Evolutionary conservation across 1,140 invertebrate species (phyloP).

Genomic region (Aphelinus certus): DNA sequence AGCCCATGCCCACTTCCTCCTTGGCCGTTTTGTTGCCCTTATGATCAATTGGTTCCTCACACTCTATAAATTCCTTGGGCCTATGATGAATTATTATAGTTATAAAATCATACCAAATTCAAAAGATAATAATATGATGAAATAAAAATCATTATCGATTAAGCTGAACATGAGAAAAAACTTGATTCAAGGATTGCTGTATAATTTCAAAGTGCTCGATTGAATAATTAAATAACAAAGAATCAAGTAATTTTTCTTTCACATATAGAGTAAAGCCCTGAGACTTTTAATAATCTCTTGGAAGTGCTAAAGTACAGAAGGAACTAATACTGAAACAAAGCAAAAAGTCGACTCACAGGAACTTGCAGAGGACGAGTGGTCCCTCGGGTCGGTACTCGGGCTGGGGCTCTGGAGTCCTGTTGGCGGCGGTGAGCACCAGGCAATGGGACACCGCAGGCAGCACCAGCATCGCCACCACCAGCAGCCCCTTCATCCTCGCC

Average conservation of each 20-base stretch:
- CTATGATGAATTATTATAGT: slow-evolving; percentile 66
- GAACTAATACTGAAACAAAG: background rate
- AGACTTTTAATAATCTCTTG: too few relatives aligned
- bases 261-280: too few relatives aligned
- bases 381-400: slow-evolving; percentile 59
- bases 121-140: background rate
- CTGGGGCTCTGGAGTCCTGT: slow-evolving; percentile 52
- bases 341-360: slow-evolving; percentile 55
- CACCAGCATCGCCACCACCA: background rate
- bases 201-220: too few relatives aligned
- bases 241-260: too few relatives aligned
- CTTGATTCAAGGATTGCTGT: too few relatives aligned
- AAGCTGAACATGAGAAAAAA: too few relatives aligned
- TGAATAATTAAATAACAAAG: too few relatives aligned
- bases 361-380: slow-evolving; percentile 60
- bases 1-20: slow-evolving; percentile 85
- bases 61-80: slow-evolving; percentile 90
- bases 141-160: background rate
- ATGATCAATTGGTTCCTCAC: slow-evolving; percentile 89
- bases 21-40: slow-evolving; percentile 89
- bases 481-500: slow-evolving; percentile 2
- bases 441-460: slow-evolving; percentile 20
- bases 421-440: slow-evolving; percentile 43
- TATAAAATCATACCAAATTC: too few relatives aligned
- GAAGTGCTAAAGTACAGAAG: too few relatives aligned